A percentile compares a stretch with the other conserved stretches of the same genome.
phyloP scores from a whole-genome alignment of 2,888 invertebrate genomes.

The Leucania comma region DNA sequence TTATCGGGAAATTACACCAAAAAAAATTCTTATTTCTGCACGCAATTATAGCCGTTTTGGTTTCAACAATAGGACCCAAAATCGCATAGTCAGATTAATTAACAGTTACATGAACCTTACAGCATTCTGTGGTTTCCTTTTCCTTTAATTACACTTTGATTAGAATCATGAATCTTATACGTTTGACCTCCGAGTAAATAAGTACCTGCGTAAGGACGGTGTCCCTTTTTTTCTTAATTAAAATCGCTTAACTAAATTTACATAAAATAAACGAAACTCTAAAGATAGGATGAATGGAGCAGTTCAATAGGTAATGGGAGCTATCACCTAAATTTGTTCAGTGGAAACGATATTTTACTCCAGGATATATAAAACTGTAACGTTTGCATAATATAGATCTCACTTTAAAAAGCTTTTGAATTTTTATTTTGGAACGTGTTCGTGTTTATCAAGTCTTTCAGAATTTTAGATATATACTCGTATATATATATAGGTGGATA shows the following conservation, averaged over 20 bases:
- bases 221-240: conserved; percentile 71
- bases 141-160: conserved; percentile 66
- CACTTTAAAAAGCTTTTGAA: conserved; percentile 45
- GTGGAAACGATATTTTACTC: conserved; percentile 37
- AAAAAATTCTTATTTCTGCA: conserved; percentile 28
- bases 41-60: conserved; percentile 34
- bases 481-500: background rate
- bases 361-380: conserved; percentile 18
- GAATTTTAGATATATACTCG: conserved; percentile 40
- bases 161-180: conserved; percentile 66
- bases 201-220: conserved; percentile 63
- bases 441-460: conserved; percentile 26
- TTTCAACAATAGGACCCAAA: conserved; percentile 30
- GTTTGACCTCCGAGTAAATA: conserved; percentile 65
- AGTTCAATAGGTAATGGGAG: conserved; percentile 54
- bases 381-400: conserved; percentile 35
- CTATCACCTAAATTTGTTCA: conserved; percentile 38
- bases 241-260: conserved; percentile 66
- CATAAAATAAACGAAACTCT: conserved; percentile 58
- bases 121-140: conserved; percentile 61
- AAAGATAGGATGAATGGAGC: conserved; percentile 59
- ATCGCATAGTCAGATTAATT: conserved; percentile 53
- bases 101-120: conserved; percentile 57
- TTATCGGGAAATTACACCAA: conserved; percentile 56
- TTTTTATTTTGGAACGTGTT: conserved; percentile 40